Evolutionary conservation across 2,797 vertebrate species (phyloP).

Genomic region (Dromococcyx pavoninus): DNA sequence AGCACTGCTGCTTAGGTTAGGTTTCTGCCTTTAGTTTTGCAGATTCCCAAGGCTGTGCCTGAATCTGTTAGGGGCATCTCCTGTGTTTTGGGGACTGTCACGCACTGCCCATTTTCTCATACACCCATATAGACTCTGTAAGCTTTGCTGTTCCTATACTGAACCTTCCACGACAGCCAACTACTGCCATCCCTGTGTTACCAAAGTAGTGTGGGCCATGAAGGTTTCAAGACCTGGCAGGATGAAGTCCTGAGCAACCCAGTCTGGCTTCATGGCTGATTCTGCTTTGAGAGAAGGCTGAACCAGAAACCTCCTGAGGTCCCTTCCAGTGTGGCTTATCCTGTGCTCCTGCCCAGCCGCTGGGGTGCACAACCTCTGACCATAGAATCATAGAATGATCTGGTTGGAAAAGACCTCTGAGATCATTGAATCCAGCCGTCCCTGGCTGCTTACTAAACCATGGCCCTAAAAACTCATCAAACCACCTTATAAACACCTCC

Average conservation of each 20-base stretch:
- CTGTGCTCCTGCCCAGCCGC: neutral
- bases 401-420: no score
- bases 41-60: neutral
- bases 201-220: rapidly evolving
- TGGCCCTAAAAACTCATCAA: no score
- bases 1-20: neutral
- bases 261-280: neutral
- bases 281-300: neutral
- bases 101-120: neutral
- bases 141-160: neutral
- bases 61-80: neutral
- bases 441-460: no score
- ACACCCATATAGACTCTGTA: neutral
- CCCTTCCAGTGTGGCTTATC: neutral
- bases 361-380: neutral
- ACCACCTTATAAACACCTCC: no score
- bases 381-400: no score
- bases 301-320: neutral
- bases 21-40: neutral
- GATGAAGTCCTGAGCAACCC: neutral
- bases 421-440: no score
- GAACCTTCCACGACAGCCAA: neutral
- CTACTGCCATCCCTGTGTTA: neutral
- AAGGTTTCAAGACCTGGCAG: neutral
- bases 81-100: neutral